Evolutionary conservation across 1,140 invertebrate species (phyloP).

Genomic region (Araneus ventricosus): DNA sequence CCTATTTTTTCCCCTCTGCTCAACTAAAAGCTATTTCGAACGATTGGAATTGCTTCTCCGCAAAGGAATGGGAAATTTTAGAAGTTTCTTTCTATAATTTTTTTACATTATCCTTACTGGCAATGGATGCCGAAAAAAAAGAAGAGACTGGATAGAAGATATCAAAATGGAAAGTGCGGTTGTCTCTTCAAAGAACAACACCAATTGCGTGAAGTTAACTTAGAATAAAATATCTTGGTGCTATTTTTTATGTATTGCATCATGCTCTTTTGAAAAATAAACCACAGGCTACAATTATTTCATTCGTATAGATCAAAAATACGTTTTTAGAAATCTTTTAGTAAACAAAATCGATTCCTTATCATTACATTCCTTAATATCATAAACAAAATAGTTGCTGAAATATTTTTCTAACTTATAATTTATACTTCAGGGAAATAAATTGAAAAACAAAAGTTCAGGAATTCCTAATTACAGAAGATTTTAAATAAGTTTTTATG

Average conservation of each 20-base stretch:
- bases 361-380: too few species aligned
- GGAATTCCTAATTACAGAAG: too few species aligned
- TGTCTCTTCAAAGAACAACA: background rate
- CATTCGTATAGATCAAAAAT: too few species aligned
- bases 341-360: too few species aligned
- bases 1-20: too few species aligned
- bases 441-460: too few species aligned
- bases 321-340: too few species aligned
- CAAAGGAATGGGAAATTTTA: background rate
- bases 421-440: too few species aligned
- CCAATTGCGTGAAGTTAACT: background rate
- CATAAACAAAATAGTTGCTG: too few species aligned
- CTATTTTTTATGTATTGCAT: background rate
- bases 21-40: slow-evolving; percentile 32
- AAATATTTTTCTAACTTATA: too few species aligned
- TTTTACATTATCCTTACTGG: background rate
- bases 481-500: too few species aligned
- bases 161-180: background rate
- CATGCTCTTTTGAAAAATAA: background rate
- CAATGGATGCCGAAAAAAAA: background rate
- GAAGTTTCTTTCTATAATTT: background rate
- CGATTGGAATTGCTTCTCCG: slow-evolving; percentile 43
- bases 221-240: background rate
- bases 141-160: background rate
- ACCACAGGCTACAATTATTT: too few species aligned